Evolutionary conservation across 2,797 vertebrate species (phyloP).

Genomic region (Smutsia gigantea): DNA sequence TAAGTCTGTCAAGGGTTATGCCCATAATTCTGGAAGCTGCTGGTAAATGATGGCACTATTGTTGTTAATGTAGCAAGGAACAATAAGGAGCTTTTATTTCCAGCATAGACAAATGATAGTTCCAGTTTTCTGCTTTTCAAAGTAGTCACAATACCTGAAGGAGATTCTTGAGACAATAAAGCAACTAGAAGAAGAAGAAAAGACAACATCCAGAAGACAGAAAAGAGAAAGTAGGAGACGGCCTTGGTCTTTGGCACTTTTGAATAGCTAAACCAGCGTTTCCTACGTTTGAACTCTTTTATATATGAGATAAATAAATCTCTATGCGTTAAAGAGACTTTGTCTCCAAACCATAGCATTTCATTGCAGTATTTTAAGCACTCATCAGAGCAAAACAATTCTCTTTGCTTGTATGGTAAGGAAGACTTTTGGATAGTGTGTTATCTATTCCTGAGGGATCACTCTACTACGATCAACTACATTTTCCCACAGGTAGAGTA

Average conservation of each 20-base stretch:
- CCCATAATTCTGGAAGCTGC: neutral
- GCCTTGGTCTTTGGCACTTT: neutral
- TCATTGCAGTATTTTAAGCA: neutral
- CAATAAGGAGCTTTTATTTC: constrained; percentile 37
- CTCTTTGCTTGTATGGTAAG: neutral
- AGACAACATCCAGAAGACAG: neutral
- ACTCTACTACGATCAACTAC: neutral
- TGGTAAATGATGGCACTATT: neutral
- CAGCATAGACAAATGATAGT: neutral
- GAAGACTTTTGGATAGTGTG: neutral
- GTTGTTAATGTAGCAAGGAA: neutral
- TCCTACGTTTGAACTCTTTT: constrained; percentile 4
- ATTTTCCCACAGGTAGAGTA: neutral
- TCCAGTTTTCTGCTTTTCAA: constrained; percentile 28
- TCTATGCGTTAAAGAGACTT: neutral
- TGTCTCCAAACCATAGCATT: neutral
- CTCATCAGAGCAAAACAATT: neutral
- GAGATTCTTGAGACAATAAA: neutral
- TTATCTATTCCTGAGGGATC: neutral
- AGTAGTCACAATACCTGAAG: neutral
- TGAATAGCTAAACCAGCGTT: neutral
- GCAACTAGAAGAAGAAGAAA: neutral
- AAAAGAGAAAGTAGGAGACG: neutral
- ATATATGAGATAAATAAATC: neutral
- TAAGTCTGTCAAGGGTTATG: neutral